Evolutionary conservation across 1,140 invertebrate genomes (phyloP).

Genomic region (Ostrea edulis): DNA sequence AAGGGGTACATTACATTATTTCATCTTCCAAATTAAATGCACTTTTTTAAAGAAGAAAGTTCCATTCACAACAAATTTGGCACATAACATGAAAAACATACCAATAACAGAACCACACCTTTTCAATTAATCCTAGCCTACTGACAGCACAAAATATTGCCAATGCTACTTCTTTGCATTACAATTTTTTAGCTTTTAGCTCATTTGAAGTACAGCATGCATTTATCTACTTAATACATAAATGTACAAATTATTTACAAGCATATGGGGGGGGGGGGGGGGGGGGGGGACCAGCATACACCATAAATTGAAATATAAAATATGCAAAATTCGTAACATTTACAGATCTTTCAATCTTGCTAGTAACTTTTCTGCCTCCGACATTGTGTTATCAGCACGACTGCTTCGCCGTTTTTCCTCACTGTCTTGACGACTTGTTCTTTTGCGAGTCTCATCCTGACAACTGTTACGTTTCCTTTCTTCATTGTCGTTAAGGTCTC

Average conservation of each 20-base stretch:
- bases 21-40: too few relatives aligned
- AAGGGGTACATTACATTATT: too few relatives aligned
- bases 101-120: not conserved
- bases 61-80: not conserved
- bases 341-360: conserved; percentile 66
- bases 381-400: conserved; percentile 48
- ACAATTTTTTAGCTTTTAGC: not conserved
- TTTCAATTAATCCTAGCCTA: not conserved
- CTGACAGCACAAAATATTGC: not conserved
- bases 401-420: not conserved
- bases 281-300: not conserved
- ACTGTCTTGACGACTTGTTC: conserved; percentile 7
- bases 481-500: conserved; percentile 20
- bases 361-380: conserved; percentile 67
- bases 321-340: not conserved
- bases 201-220: not conserved
- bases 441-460: not conserved
- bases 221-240: not conserved
- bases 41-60: not conserved
- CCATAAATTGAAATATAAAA: not conserved
- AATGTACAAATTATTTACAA: not conserved
- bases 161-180: not conserved
- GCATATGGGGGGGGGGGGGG: not conserved
- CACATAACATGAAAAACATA: conserved; percentile 6
- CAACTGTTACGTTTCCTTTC: not conserved